These are phyloP conservation scores for Natrix natrix DNA, from an alignment of 2,797 vertebrate genomes.

Conservation along the genomic window DNA sequence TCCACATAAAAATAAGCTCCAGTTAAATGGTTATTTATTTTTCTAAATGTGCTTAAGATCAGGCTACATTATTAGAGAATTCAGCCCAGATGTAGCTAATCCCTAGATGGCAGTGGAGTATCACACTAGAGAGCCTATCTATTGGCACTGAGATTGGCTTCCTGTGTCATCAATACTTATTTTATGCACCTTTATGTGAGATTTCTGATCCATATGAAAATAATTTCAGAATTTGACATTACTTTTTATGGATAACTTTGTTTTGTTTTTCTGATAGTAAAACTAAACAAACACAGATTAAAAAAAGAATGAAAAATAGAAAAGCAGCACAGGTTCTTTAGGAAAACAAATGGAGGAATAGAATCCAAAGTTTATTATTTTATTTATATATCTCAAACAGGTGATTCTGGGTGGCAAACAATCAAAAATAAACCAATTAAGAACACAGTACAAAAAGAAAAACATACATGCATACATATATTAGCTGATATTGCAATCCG, in stretches of 20 bases:
- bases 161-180: neutral
- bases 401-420: too few species aligned
- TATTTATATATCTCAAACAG: too few species aligned
- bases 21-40: neutral
- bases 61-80: neutral
- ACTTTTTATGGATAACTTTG: constrained; percentile 25
- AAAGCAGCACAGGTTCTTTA: too few species aligned
- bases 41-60: neutral
- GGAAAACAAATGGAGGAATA: too few species aligned
- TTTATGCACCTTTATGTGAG: neutral
- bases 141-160: neutral
- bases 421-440: too few species aligned
- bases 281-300: too few species aligned
- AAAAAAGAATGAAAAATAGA: too few species aligned
- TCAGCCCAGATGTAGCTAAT: constrained; percentile 19
- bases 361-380: too few species aligned
- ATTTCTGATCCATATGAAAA: neutral
- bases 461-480: too few species aligned
- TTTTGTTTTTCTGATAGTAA: constrained; percentile 24
- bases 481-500: too few species aligned
- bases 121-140: neutral
- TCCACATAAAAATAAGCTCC: neutral
- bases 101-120: neutral
- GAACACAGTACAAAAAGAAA: too few species aligned
- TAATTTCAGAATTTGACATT: neutral